phyloP scores from a whole-genome alignment of 2,888 invertebrate genomes.

The Dryococelus australis region DNA sequence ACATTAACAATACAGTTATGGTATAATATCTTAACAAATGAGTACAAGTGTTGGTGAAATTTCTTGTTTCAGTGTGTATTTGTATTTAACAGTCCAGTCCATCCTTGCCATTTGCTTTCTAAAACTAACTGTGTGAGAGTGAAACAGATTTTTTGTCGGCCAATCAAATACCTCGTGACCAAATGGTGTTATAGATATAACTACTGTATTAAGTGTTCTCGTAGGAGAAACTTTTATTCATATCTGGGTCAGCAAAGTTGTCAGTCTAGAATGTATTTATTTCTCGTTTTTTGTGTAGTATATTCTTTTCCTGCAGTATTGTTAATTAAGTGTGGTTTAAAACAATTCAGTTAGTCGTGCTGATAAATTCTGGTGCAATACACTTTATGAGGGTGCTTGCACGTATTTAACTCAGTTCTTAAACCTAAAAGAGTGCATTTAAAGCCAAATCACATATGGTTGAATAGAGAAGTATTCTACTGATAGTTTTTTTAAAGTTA shows the following conservation, averaged over 20 bases:
- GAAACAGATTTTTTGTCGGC: conserved; percentile 24
- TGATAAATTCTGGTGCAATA: neutral
- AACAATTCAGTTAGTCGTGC: neutral
- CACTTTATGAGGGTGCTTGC: neutral
- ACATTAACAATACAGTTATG: conserved; percentile 21
- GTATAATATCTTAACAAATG: conserved; percentile 38
- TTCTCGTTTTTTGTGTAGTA: neutral
- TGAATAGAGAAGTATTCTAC: neutral
- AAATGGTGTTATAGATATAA: neutral
- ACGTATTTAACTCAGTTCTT: neutral
- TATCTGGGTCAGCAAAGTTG: conserved; percentile 16
- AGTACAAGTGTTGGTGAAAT: conserved; percentile 47
- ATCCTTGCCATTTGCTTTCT: conserved; percentile 49
- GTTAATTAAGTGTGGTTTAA: conserved; percentile 17
- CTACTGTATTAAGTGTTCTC: neutral
- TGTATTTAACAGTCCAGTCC: conserved; percentile 47
- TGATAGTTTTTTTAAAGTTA: conserved; percentile 8
- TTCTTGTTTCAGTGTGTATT: conserved; percentile 28
- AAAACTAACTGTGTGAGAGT: conserved; percentile 41
- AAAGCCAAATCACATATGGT: neutral
- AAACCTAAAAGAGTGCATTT: conserved; percentile 13
- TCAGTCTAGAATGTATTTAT: neutral
- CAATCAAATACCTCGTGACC: conserved; percentile 16
- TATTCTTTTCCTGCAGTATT: conserved; percentile 30
- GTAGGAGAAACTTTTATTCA: neutral